Conservation (phyloP, 2,888 invertebrate species). For the Epirrita christyi region DNA sequence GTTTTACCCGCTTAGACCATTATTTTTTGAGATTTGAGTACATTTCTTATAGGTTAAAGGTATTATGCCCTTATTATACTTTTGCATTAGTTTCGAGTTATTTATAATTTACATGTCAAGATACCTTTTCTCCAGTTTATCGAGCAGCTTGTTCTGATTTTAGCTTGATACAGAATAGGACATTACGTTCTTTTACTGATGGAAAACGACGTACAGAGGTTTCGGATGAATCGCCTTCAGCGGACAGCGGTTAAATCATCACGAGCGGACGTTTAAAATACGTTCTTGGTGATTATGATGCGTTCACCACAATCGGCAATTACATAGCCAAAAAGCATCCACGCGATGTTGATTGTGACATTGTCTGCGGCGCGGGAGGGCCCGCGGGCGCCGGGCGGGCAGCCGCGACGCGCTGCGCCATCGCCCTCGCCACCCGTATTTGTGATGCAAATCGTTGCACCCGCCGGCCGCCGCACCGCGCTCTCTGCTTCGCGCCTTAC, state of each 20-base stretch:
- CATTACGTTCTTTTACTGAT: no score
- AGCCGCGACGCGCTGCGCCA: constrained; percentile 59
- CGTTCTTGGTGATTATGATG: constrained; percentile 64
- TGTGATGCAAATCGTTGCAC: constrained; percentile 75
- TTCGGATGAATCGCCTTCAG: constrained; percentile 1
- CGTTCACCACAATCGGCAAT: constrained; percentile 76
- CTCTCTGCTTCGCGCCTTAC: constrained; percentile 74
- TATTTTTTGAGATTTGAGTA: constrained; percentile 45
- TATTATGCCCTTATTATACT: not conserved
- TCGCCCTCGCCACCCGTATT: constrained; percentile 65
- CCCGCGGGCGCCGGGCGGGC: constrained; percentile 53
- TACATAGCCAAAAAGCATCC: constrained; percentile 80
- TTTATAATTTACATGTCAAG: not conserved
- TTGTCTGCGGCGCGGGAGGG: constrained; percentile 72
- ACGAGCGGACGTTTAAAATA: constrained; percentile 39
- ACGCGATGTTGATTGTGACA: constrained; percentile 83
- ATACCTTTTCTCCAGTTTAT: not conserved
- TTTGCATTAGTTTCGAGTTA: not conserved
- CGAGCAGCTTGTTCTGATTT: no score
- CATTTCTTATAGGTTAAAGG: not conserved
- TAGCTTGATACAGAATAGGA: no score
- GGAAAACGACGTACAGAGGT: not conserved
- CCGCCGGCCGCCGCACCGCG: constrained; percentile 67
- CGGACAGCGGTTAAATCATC: constrained; percentile 2
- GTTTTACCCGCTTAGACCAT: constrained; percentile 65